Evolutionary conservation across 2,797 vertebrate genomes (phyloP).

Genomic region (Semotilus atromaculatus): DNA sequence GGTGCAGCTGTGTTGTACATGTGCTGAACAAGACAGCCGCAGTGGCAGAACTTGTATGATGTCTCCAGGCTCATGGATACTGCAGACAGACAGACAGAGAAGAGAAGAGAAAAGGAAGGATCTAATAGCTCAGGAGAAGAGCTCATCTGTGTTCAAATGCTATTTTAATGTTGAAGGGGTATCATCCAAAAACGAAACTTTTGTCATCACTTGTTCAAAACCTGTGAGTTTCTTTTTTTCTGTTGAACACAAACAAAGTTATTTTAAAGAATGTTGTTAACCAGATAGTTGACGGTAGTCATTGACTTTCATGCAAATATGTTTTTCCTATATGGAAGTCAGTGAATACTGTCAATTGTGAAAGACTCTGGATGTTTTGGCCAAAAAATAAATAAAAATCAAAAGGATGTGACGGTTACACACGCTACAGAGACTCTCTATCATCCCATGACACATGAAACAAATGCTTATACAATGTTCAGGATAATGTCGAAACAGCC

Average conservation of each 20-base stretch:
- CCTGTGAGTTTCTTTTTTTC: too few relatives aligned
- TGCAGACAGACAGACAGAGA: background rate
- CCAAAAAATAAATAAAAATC: background rate
- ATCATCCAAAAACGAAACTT: background rate
- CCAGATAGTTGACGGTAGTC: too few relatives aligned
- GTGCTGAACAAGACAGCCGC: constrained; percentile 45
- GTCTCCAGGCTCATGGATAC: constrained; percentile 28
- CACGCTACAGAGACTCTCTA: background rate
- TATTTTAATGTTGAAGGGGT: background rate
- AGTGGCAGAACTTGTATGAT: constrained; percentile 19
- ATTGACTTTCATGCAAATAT: too few relatives aligned
- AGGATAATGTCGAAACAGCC: too few relatives aligned
- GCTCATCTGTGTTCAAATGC: background rate
- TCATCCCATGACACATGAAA: background rate
- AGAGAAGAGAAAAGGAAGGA: background rate
- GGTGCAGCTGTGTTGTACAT: constrained; percentile 45
- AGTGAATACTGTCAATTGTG: too few relatives aligned
- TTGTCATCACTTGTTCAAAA: background rate
- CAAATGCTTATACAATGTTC: background rate
- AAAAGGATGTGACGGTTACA: background rate
- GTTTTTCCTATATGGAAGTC: too few relatives aligned
- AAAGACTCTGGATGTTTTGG: too few relatives aligned
- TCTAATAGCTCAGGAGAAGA: background rate
- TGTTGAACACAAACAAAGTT: background rate
- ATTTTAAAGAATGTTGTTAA: background rate